Evolutionary conservation across 1,140 invertebrate genomes (phyloP).

Genomic region (Luehdorfia chinensis): DNA sequence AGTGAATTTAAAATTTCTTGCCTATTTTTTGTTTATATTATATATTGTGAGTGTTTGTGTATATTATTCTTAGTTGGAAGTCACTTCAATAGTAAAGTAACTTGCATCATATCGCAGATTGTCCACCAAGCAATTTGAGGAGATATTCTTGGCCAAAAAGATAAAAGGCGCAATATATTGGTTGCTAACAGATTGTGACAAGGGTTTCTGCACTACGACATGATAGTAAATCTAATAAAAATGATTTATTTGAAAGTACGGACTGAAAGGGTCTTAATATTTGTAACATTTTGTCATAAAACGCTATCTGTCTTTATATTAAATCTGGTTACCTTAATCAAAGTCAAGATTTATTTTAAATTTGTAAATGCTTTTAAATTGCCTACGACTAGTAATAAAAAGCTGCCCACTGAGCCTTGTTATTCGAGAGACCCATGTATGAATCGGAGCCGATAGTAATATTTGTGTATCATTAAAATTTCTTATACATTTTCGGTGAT

Average conservation of each 20-base stretch:
- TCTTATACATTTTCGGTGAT: no score
- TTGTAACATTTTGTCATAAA: slow-evolving; percentile 2
- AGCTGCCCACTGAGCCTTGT: no score
- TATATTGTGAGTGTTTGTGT: no score
- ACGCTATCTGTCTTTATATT: not conserved
- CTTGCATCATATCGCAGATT: slow-evolving; percentile 9
- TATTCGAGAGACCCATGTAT: no score
- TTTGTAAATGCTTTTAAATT: no score
- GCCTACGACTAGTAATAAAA: no score
- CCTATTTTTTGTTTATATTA: no score
- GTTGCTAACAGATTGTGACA: slow-evolving; percentile 20
- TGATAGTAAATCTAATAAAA: slow-evolving; percentile 24
- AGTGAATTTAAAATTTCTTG: not conserved
- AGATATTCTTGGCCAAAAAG: slow-evolving; percentile 21
- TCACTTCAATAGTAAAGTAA: no score
- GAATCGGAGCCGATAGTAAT: no score
- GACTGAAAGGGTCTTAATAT: slow-evolving; percentile 4
- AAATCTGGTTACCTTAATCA: not conserved
- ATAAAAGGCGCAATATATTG: slow-evolving; percentile 26
- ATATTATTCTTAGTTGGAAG: no score
- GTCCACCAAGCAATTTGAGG: slow-evolving; percentile 18
- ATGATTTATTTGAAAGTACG: slow-evolving; percentile 20
- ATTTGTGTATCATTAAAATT: no score
- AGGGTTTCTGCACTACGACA: slow-evolving; percentile 17
- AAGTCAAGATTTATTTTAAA: no score